These are phyloP conservation scores for Sinocyclocheilus anophthalmus DNA, from an alignment of 2,113 vertebrate species.

Conservation along the genomic window DNA sequence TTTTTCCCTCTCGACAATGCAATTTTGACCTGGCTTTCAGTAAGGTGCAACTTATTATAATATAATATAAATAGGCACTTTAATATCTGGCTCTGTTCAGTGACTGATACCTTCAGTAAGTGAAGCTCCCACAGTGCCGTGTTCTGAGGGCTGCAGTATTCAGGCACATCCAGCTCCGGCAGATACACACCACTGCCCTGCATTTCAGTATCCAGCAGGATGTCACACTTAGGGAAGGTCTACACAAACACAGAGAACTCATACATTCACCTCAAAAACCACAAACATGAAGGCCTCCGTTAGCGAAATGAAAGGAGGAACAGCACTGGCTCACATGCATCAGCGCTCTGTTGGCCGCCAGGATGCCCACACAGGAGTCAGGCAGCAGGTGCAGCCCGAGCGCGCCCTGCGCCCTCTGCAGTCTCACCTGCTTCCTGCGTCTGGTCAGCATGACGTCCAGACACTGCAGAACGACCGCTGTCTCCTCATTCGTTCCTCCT, in stretches of 20 bases:
- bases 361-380: slow-evolving; percentile 83
- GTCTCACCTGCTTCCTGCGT: slow-evolving; percentile 89
- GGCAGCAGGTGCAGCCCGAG: slow-evolving; percentile 87
- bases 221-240: slow-evolving; percentile 89
- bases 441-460: slow-evolving; percentile 86
- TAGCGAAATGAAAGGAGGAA: neutral
- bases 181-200: slow-evolving; percentile 91
- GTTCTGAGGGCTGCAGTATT: slow-evolving; percentile 92
- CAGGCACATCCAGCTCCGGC: slow-evolving; percentile 87
- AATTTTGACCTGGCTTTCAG: no score
- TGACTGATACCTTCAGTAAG: slow-evolving; percentile 75
- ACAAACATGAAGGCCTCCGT: neutral
- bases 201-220: slow-evolving; percentile 89
- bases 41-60: no score
- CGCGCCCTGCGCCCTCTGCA: slow-evolving; percentile 83
- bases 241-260: slow-evolving; percentile 51
- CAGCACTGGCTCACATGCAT: slow-evolving; percentile 62
- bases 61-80: no score
- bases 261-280: neutral
- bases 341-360: slow-evolving; percentile 80
- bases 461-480: slow-evolving; percentile 79
- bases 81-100: no score
- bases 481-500: slow-evolving; percentile 78
- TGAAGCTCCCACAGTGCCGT: slow-evolving; percentile 91
- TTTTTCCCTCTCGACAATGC: no score